phyloP scores from a whole-genome alignment of 2,113 vertebrate genomes.

The Gymnogyps californianus region DNA sequence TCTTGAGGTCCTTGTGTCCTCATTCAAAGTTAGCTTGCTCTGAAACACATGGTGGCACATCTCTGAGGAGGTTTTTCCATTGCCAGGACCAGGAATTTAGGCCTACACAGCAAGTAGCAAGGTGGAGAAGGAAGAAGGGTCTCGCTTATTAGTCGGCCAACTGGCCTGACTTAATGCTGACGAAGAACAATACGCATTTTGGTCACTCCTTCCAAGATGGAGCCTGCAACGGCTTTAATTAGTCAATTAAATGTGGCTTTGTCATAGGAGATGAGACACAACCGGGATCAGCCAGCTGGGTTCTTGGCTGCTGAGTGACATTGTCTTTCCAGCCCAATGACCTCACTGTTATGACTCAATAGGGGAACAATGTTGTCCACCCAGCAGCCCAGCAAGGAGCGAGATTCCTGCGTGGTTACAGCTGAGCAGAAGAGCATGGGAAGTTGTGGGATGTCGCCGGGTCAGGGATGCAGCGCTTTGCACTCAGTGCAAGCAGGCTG shows the following conservation, averaged over 20 bases:
- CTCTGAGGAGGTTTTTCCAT: neutral
- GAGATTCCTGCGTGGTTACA: neutral
- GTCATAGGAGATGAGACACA: slow-evolving; percentile 54
- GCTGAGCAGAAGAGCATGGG: slow-evolving; percentile 44
- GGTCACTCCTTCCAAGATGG: slow-evolving; percentile 13
- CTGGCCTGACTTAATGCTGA: neutral
- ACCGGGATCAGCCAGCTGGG: slow-evolving; percentile 40
- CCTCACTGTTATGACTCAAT: slow-evolving; percentile 61
- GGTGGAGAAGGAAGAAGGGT: neutral
- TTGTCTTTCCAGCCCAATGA: slow-evolving; percentile 51
- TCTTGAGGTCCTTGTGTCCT: neutral
- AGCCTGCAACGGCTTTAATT: slow-evolving; percentile 29
- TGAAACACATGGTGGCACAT: neutral
- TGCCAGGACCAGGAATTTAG: neutral
- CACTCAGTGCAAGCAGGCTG: neutral
- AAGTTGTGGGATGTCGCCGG: neutral
- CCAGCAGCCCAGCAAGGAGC: slow-evolving; percentile 52
- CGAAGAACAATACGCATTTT: neutral
- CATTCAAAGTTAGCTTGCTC: neutral
- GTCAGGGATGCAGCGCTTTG: neutral
- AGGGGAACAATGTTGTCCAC: slow-evolving; percentile 57
- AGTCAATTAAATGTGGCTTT: slow-evolving; percentile 52
- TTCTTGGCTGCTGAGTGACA: slow-evolving; percentile 62
- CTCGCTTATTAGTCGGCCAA: neutral
- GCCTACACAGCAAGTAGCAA: neutral